These are phyloP conservation scores for Actinia equina DNA, from an alignment of 64 coral and sea anemone genomes.

Conservation along the genomic window DNA sequence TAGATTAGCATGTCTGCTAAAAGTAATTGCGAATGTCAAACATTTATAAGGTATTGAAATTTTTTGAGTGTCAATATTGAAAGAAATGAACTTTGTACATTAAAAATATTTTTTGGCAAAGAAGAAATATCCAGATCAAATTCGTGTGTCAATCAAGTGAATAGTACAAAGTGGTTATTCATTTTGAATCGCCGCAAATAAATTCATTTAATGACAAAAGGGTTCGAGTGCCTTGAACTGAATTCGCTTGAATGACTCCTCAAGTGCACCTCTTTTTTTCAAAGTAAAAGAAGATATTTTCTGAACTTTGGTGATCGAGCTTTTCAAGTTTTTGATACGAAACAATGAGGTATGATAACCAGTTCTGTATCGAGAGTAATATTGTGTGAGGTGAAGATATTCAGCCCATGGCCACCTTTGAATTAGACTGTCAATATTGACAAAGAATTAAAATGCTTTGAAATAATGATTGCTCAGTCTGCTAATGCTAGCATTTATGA, in stretches of 20 bases:
- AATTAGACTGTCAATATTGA: background rate
- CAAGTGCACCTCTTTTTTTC: too few species aligned
- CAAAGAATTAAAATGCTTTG: background rate
- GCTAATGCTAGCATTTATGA: background rate
- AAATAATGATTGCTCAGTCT: background rate
- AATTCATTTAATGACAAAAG: background rate
- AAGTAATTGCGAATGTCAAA: too few species aligned
- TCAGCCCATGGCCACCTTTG: background rate
- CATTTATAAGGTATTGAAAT: too few species aligned
- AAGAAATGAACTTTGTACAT: background rate
- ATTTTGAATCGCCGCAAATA: background rate
- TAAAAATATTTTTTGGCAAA: background rate
- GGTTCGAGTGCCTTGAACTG: background rate
- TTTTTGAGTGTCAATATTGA: background rate
- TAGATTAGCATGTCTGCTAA: too few species aligned
- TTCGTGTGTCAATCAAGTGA: background rate
- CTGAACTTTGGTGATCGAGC: background rate
- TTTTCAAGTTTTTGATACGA: background rate
- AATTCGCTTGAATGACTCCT: background rate
- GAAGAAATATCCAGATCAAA: background rate
- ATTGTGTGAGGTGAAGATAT: background rate
- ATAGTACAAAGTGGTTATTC: background rate
- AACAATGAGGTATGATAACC: background rate
- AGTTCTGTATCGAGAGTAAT: background rate
- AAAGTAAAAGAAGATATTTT: background rate